Conservation (phyloP, 2,113 vertebrate genomes). For the Notiomystis cincta region DNA sequence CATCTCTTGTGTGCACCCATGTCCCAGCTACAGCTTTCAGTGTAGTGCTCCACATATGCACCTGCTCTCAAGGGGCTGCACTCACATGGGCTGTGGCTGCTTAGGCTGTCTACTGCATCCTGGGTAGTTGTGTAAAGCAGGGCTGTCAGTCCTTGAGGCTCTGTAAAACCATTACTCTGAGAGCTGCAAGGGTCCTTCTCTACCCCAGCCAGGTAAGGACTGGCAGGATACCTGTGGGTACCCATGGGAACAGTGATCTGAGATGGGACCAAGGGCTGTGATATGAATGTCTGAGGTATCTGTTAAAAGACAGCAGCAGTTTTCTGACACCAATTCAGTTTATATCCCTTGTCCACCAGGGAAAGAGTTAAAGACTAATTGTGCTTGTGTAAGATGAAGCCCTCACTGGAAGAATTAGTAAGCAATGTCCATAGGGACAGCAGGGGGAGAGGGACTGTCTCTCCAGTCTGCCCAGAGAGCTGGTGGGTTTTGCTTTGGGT, state of each 20-base stretch:
- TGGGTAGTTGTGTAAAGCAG: not conserved
- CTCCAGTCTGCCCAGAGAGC: not conserved
- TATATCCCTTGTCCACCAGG: not conserved
- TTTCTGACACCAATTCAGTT: not conserved
- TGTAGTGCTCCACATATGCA: not conserved
- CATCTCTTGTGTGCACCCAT: too few relatives aligned
- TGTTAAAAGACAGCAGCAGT: not conserved
- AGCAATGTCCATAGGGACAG: not conserved
- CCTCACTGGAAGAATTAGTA: not conserved
- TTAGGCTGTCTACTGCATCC: not conserved
- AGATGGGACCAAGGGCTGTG: fast-evolving
- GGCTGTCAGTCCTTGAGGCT: not conserved
- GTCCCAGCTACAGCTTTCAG: not conserved
- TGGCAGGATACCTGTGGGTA: not conserved
- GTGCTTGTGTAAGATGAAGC: not conserved
- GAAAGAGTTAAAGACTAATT: not conserved
- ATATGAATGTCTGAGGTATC: not conserved
- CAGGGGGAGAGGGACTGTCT: not conserved
- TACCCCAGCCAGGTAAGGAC: not conserved
- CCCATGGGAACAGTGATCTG: not conserved
- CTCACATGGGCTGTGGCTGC: not conserved
- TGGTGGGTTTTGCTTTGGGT: not conserved
- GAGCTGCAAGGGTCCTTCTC: not conserved
- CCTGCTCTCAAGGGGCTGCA: not conserved
- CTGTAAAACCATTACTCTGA: not conserved